A percentile compares a stretch with the other conserved stretches of the same genome.
Evolutionary conservation across 1,140 invertebrate genomes (phyloP).

Genomic region (Pseudomyrmex flavicornis): DNA sequence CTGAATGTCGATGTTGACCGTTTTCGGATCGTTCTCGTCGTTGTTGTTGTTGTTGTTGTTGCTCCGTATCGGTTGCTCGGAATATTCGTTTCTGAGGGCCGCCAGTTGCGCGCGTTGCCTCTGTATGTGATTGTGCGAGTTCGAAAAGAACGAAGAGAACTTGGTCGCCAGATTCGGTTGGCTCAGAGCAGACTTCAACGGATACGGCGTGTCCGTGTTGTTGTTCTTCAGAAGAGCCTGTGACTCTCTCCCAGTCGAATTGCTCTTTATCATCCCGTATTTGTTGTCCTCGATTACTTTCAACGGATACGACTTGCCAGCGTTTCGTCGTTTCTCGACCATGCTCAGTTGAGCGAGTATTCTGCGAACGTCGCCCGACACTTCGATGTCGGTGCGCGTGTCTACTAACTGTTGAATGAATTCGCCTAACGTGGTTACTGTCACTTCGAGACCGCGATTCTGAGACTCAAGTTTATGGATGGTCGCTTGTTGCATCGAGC

Average conservation of each 20-base stretch:
- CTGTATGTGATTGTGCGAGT: slow-evolving; percentile 88
- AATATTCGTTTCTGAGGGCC: slow-evolving; percentile 75
- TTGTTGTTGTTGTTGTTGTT: slow-evolving; percentile 34
- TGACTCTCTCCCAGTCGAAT: slow-evolving; percentile 80
- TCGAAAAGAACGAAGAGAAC: slow-evolving; percentile 87
- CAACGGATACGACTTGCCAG: slow-evolving; percentile 83
- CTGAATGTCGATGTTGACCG: slow-evolving; percentile 83
- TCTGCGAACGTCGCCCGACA: slow-evolving; percentile 88
- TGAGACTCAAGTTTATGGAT: slow-evolving; percentile 88
- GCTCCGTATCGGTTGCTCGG: slow-evolving; percentile 33
- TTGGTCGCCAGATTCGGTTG: slow-evolving; percentile 84
- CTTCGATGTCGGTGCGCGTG: slow-evolving; percentile 86
- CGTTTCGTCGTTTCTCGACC: slow-evolving; percentile 83
- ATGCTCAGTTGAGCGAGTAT: slow-evolving; percentile 87
- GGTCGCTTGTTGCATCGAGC: slow-evolving; percentile 86
- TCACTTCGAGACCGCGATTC: slow-evolving; percentile 88
- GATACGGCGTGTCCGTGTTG: slow-evolving; percentile 78
- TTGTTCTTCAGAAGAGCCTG: slow-evolving; percentile 76
- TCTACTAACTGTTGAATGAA: slow-evolving; percentile 88
- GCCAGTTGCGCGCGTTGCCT: slow-evolving; percentile 84
- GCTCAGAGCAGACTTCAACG: slow-evolving; percentile 83
- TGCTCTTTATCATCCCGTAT: slow-evolving; percentile 84
- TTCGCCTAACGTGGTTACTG: slow-evolving; percentile 87
- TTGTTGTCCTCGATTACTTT: slow-evolving; percentile 86
- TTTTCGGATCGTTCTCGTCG: slow-evolving; percentile 83